Evolutionary conservation across 2,888 invertebrate species (phyloP).

Genomic region (Dinocampus coccinellae): DNA sequence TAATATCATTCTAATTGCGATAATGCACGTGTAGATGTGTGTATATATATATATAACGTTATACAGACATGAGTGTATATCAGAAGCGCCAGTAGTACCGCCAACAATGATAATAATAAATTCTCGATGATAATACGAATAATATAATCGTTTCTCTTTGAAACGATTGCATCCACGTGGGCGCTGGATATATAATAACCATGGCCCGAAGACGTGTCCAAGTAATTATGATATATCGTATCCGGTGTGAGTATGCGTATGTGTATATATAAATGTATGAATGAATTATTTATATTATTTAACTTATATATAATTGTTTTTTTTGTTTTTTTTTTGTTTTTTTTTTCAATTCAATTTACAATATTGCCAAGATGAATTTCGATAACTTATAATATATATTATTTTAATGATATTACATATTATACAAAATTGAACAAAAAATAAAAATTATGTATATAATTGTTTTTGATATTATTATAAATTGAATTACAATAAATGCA

Average conservation of each 20-base stretch:
- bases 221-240: slow-evolving; percentile 42
- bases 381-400: too few species aligned
- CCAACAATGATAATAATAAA: slow-evolving; percentile 25
- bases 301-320: neutral
- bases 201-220: slow-evolving; percentile 29
- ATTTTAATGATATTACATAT: neutral
- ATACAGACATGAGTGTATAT: neutral
- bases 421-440: neutral
- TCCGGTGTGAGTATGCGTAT: neutral
- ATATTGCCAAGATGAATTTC: too few species aligned
- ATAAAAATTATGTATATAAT: neutral
- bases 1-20: slow-evolving; percentile 12
- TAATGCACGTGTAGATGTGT: slow-evolving; percentile 3
- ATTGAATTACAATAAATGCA: neutral
- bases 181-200: slow-evolving; percentile 31
- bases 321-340: neutral
- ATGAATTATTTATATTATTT: slow-evolving; percentile 8
- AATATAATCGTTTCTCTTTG: slow-evolving; percentile 34
- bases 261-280: slow-evolving; percentile 17
- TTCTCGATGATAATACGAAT: slow-evolving; percentile 28
- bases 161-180: slow-evolving; percentile 35
- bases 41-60: neutral
- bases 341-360: neutral
- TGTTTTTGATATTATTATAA: neutral
- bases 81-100: neutral